Conservation (phyloP, 1,140 invertebrate genomes). For the Helicoverpa zea region DNA sequence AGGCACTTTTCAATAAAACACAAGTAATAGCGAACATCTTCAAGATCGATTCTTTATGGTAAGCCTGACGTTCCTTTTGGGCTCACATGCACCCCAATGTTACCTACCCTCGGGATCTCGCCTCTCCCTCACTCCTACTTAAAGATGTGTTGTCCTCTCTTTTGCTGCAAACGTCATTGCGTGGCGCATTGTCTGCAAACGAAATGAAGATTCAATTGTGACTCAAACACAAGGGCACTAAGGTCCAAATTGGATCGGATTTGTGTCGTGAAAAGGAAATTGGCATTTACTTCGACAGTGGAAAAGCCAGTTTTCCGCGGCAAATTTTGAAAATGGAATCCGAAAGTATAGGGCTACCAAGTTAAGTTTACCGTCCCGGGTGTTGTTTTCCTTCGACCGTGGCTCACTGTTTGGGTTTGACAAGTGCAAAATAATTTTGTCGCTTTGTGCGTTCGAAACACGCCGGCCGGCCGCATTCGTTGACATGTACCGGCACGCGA, state of each 20-base stretch:
- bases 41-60: conserved; percentile 82
- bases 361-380: conserved; percentile 57
- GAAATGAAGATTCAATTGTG: conserved; percentile 57
- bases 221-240: conserved; percentile 53
- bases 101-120: conserved; percentile 68
- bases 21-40: conserved; percentile 71
- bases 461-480: conserved; percentile 79
- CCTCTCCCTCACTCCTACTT: conserved; percentile 63
- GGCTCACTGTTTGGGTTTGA: conserved; percentile 48
- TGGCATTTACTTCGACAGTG: conserved; percentile 83
- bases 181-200: conserved; percentile 82
- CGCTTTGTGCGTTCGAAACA: conserved; percentile 70
- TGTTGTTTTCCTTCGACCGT: conserved; percentile 32
- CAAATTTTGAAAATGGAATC: conserved; percentile 82
- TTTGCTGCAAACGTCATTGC: conserved; percentile 82
- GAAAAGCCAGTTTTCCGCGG: conserved; percentile 85
- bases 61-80: conserved; percentile 73
- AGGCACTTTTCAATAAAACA: conserved; percentile 20
- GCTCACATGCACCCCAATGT: conserved; percentile 78
- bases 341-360: conserved; percentile 67
- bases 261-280: conserved; percentile 77
- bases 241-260: conserved; percentile 62
- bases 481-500: conserved; percentile 82
- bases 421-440: conserved; percentile 60
- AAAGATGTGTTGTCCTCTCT: conserved; percentile 60